Percentiles rank a stretch among this genome's conserved stretches.
These are phyloP conservation scores for Holothuria glaberrima DNA, from an alignment of 35 echinoderm and acorn worm genomes.

Conservation along the genomic window DNA sequence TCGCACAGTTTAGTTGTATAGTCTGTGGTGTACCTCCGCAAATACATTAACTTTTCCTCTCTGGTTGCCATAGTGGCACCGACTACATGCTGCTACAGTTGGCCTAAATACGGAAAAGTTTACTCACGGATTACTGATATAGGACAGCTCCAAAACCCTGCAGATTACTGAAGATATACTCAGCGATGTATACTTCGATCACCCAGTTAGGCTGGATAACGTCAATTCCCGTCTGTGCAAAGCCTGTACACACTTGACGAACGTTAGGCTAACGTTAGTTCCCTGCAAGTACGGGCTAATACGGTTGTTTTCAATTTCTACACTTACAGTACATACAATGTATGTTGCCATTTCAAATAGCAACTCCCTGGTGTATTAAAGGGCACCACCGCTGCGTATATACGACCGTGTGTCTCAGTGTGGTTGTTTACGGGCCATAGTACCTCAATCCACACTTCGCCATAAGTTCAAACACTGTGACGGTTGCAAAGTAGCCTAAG, in stretches of 20 bases:
- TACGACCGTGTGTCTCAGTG: too few relatives aligned
- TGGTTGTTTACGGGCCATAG: too few relatives aligned
- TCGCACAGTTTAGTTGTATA: conserved; percentile 27
- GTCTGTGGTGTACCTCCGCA: conserved; percentile 3
- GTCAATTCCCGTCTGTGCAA: conserved; percentile 43
- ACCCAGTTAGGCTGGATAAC: conserved; percentile 21
- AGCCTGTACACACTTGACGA: conserved; percentile 33
- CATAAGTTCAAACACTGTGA: too few relatives aligned
- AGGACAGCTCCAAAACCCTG: conserved; percentile 20
- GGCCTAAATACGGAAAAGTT: background rate
- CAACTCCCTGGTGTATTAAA: too few relatives aligned
- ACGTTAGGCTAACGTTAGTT: background rate
- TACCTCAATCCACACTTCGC: too few relatives aligned
- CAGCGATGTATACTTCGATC: background rate
- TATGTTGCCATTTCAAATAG: too few relatives aligned
- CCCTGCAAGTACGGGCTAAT: conserved; percentile 32
- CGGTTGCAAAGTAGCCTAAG: too few relatives aligned
- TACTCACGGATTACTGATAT: background rate
- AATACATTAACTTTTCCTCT: conserved; percentile 37
- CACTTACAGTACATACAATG: conserved; percentile 10
- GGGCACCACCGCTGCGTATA: too few relatives aligned
- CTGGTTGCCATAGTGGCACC: background rate
- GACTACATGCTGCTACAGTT: too few relatives aligned
- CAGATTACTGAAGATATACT: background rate
- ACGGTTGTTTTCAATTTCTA: background rate